A percentile compares a stretch with the other conserved stretches of the same genome.
phyloP scores from a whole-genome alignment of 2,113 vertebrate species.

The Alectura lathami region DNA sequence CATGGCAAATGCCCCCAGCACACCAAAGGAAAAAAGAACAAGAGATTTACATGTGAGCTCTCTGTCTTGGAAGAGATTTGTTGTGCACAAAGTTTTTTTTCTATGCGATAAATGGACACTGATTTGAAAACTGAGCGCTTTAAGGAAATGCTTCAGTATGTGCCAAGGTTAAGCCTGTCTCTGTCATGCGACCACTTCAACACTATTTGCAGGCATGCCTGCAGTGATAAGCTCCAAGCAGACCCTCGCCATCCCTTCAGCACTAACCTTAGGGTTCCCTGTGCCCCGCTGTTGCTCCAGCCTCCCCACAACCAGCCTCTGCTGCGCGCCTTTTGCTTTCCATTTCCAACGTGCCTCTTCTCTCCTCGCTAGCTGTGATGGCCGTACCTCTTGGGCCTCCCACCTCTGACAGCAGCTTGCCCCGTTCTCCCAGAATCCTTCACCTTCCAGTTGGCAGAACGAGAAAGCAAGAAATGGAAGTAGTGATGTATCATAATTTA shows the following conservation, averaged over 20 bases:
- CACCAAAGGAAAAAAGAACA: not conserved
- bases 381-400: not conserved
- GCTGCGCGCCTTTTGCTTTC: not conserved
- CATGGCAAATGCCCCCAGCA: not conserved
- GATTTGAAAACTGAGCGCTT: not conserved
- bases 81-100: not conserved
- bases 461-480: conserved; percentile 1
- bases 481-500: conserved; percentile 34
- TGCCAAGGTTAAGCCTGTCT: not conserved
- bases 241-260: not conserved
- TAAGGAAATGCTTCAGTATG: not conserved
- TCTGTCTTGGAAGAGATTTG: not conserved
- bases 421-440: not conserved
- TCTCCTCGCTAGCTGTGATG: not conserved
- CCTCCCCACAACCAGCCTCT: not conserved
- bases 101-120: not conserved
- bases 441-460: not conserved
- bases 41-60: not conserved
- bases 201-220: not conserved
- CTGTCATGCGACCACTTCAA: not conserved
- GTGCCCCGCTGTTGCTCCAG: not conserved
- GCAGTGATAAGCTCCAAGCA: not conserved
- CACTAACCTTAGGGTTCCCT: not conserved
- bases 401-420: not conserved
- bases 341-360: not conserved